phyloP scores from a whole-genome alignment of 1,140 invertebrate species.

The Varroa destructor region DNA sequence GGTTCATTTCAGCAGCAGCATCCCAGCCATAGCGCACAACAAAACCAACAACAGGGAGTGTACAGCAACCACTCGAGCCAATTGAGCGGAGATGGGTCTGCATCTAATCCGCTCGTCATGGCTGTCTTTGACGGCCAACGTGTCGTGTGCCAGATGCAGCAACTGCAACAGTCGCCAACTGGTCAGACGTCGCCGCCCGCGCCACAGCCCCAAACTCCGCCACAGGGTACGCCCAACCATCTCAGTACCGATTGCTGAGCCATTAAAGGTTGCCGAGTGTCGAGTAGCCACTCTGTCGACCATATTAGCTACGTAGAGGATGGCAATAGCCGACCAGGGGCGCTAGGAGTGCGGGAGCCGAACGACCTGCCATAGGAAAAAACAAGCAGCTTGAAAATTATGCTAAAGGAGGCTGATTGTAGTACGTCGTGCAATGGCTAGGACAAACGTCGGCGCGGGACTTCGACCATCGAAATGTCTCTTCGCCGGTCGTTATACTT shows the following conservation, averaged over 20 bases:
- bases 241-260: conserved; percentile 37
- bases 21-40: neutral
- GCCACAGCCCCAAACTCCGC: conserved; percentile 4
- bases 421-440: too few relatives aligned
- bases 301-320: too few relatives aligned
- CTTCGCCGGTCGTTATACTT: too few relatives aligned
- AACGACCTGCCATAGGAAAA: too few relatives aligned
- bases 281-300: too few relatives aligned
- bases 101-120: conserved; percentile 32
- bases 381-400: too few relatives aligned
- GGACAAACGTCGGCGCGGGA: too few relatives aligned
- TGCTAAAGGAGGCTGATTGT: too few relatives aligned
- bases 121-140: conserved; percentile 33
- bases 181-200: neutral
- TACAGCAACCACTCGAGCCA: conserved; percentile 2
- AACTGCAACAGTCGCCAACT: conserved; percentile 31
- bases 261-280: conserved; percentile 28
- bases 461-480: too few relatives aligned
- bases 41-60: conserved; percentile 26
- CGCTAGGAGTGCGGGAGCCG: too few relatives aligned
- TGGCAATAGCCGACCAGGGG: too few relatives aligned
- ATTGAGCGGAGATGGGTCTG: conserved; percentile 29
- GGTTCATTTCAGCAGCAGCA: conserved; percentile 19
- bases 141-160: conserved; percentile 32
- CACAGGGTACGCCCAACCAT: conserved; percentile 29